Percentiles rank a stretch among this genome's conserved stretches.
Conservation (phyloP, 2,113 vertebrate species). For the Lepisosteus oculatus region DNA sequence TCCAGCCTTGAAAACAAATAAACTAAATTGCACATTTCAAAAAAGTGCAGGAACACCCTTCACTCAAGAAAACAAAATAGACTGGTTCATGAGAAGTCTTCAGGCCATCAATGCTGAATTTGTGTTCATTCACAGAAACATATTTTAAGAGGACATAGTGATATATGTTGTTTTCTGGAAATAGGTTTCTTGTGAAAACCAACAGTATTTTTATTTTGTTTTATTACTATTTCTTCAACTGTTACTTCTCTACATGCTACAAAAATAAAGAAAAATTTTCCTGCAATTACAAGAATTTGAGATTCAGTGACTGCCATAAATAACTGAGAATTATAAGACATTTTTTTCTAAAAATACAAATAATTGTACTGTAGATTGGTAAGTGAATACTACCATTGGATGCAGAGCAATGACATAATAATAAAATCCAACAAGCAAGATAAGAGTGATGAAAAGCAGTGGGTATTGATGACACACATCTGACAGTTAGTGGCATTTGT, state of each 20-base stretch:
- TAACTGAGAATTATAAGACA: no score
- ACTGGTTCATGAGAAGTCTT: background rate
- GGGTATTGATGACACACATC: conserved; percentile 73
- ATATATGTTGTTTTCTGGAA: background rate
- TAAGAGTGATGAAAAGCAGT: conserved; percentile 75
- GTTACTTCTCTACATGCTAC: background rate
- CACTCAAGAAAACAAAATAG: background rate
- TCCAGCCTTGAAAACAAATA: conserved; percentile 3
- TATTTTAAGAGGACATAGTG: background rate
- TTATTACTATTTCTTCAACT: background rate
- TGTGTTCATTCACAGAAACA: background rate
- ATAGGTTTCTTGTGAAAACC: background rate
- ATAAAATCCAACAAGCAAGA: conserved; percentile 63
- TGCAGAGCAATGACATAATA: conserved; percentile 43
- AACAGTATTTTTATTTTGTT: background rate
- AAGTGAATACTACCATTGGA: no score
- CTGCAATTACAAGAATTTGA: no score
- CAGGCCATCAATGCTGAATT: background rate
- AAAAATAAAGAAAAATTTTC: no score
- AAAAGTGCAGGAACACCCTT: conserved; percentile 5
- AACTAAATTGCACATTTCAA: conserved; percentile 4
- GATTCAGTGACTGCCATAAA: no score
- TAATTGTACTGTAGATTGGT: no score
- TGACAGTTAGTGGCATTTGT: conserved; percentile 68
- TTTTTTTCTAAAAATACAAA: no score